Evolutionary conservation across 2,797 vertebrate genomes (phyloP).

Genomic region (Diceros bicornis): DNA sequence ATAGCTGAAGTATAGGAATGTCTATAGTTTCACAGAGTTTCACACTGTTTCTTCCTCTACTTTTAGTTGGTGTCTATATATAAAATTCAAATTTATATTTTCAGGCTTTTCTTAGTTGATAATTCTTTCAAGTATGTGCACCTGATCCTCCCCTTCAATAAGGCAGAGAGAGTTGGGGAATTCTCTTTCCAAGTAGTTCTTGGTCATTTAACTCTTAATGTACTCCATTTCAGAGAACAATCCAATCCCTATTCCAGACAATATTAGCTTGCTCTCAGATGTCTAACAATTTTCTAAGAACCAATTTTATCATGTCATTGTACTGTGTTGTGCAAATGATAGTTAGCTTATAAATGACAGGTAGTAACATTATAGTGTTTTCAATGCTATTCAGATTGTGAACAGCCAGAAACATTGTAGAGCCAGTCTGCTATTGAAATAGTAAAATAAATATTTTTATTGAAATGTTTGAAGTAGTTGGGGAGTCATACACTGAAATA

Average conservation of each 20-base stretch:
- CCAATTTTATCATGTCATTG: conserved; percentile 64
- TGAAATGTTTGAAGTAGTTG: conserved; percentile 70
- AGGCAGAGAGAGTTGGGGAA: not conserved
- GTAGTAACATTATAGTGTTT: conserved; percentile 61
- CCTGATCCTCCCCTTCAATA: not conserved
- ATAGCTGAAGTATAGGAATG: not conserved
- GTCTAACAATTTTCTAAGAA: conserved; percentile 70
- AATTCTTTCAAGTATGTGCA: conserved; percentile 24
- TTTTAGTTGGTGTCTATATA: not conserved
- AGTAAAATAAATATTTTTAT: conserved; percentile 84
- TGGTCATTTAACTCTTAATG: conserved; percentile 82
- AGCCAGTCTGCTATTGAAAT: conserved; percentile 46
- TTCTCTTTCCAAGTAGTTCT: conserved; percentile 70
- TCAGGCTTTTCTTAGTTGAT: not conserved
- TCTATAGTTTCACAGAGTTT: not conserved
- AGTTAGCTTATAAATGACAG: conserved; percentile 76
- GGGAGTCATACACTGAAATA: conserved; percentile 63
- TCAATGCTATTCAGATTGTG: conserved; percentile 69
- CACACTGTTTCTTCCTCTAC: not conserved
- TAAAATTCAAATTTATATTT: conserved; percentile 53
- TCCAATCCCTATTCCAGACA: conserved; percentile 36
- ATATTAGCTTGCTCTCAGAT: conserved; percentile 69
- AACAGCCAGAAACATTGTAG: conserved; percentile 58
- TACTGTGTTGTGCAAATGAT: conserved; percentile 68
- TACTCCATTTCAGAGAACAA: conserved; percentile 60